Base-by-base conservation (phyloP, 2,888 invertebrate species). In the Campoplex nolae region DNA sequence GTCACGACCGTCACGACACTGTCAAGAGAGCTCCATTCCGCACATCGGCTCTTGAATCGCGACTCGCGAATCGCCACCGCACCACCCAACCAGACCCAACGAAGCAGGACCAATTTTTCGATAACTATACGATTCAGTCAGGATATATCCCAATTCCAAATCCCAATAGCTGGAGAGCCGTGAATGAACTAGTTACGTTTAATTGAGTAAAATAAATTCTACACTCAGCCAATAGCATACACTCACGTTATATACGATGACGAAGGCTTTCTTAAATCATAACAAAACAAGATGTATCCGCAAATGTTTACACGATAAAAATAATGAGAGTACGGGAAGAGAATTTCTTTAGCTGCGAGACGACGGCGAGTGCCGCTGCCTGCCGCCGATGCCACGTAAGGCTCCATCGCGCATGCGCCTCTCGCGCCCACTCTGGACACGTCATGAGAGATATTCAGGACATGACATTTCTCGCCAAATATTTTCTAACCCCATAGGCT, bases 371-470 rank as follows among this genome's bases (percentile, higher is more conserved):
- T 92, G 90, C 91, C 92, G 92, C 91, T 90, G 79, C 78, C 77
- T 67, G 71, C 77, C 56, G 91, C n/a, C 38, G 92, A 93, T 96
- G 96, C 96, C 96, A 96, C 96, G 96, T 96, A 96, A 96, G 95
- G 95, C 93, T 92, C 93, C 92, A 95, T 91, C 94, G 95, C 96
- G 95, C 96, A 95, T 95, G 95, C 95, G 95, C 94, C 75, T 68
- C 83, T 81, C 48, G 86, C 91, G 91, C 83, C 86, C 84, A 81
- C 89, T 90, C 90, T 85, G 83, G 93, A 93, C 93, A 93, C 93
- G 93, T 93, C 92, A 92, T 88, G 76, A 58, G 88, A 85, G 77
- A 86, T 84, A 74, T 86, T 81, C 32, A 83, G 58, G 58, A 51
- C 28, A 58, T 23, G 58, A 28, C 58, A 28, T 28, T 51, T 51